Conservation (phyloP, 1,140 invertebrate species). For the Pseudomyrmex sp. region DNA sequence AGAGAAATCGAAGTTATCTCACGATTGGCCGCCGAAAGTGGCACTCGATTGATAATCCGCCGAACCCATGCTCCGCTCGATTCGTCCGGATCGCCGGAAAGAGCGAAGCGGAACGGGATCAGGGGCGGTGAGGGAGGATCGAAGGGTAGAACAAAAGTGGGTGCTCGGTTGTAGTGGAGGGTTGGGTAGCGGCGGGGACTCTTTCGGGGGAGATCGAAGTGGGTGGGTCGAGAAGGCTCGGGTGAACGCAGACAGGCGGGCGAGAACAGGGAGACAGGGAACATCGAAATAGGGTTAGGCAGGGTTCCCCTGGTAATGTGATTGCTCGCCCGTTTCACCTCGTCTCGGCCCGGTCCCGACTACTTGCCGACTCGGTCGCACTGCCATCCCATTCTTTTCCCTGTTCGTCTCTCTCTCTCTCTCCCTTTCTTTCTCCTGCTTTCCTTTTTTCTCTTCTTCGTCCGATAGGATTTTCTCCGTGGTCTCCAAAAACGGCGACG, state of each 20-base stretch:
- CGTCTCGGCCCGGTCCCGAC: conserved; percentile 71
- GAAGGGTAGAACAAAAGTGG: conserved; percentile 44
- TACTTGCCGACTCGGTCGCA: conserved; percentile 67
- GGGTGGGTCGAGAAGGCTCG: conserved; percentile 65
- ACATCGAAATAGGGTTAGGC: conserved; percentile 80
- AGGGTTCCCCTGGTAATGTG: conserved; percentile 76
- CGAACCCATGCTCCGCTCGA: conserved; percentile 63
- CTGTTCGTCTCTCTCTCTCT: neutral
- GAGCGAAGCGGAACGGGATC: neutral
- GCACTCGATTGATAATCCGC: conserved; percentile 73
- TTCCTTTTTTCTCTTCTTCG: neutral
- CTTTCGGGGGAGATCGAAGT: conserved; percentile 60
- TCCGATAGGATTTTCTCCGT: conserved; percentile 49
- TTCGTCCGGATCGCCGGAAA: conserved; percentile 60
- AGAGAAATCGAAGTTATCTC: conserved; percentile 59
- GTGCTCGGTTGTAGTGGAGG: conserved; percentile 50
- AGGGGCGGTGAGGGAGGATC: conserved; percentile 26
- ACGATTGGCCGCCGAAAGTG: conserved; percentile 67
- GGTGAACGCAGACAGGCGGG: conserved; percentile 64
- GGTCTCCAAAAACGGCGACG: conserved; percentile 35
- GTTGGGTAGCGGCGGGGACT: conserved; percentile 39
- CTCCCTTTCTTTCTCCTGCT: neutral
- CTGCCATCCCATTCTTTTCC: conserved; percentile 63
- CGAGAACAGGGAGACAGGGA: conserved; percentile 65
- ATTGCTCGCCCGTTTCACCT: conserved; percentile 80